A percentile compares a stretch with the other conserved stretches of the same genome.
Conservation (phyloP, 2,797 vertebrate species). For the Lycodopsis pacificus region DNA sequence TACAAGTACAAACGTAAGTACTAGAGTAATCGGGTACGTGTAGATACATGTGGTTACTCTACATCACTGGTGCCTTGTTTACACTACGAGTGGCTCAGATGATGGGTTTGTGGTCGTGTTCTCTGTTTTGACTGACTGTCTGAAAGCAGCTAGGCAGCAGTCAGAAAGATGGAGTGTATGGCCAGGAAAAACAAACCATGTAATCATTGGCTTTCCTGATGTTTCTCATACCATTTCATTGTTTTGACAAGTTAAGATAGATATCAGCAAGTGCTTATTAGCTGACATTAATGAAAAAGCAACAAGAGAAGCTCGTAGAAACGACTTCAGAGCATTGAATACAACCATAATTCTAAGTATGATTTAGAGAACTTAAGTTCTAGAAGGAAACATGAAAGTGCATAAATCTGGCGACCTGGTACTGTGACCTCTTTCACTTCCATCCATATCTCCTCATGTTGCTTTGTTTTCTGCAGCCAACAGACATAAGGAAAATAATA, state of each 20-base stretch:
- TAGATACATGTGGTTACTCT: neutral
- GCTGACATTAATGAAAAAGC: slow-evolving; percentile 47
- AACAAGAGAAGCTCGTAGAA: slow-evolving; percentile 31
- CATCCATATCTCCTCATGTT: neutral
- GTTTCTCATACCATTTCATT: slow-evolving; percentile 35
- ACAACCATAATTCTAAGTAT: neutral
- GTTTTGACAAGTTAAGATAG: slow-evolving; percentile 53
- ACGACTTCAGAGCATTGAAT: slow-evolving; percentile 9
- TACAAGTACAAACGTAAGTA: neutral
- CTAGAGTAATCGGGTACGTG: neutral
- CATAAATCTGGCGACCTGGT: neutral
- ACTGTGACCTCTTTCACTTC: slow-evolving; percentile 9
- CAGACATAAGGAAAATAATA: neutral
- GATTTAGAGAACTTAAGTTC: slow-evolving; percentile 10
- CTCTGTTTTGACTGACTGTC: slow-evolving; percentile 52
- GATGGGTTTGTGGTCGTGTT: slow-evolving; percentile 15
- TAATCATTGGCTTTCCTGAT: slow-evolving; percentile 51
- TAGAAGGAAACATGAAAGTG: neutral
- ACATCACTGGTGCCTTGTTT: neutral
- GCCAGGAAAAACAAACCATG: slow-evolving; percentile 56
- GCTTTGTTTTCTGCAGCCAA: slow-evolving; percentile 19
- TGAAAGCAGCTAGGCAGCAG: slow-evolving; percentile 41
- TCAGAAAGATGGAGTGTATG: slow-evolving; percentile 17
- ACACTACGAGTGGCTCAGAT: slow-evolving; percentile 25
- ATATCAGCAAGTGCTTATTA: slow-evolving; percentile 49